Evolutionary conservation across 1,140 invertebrate genomes (phyloP).

Genomic region (Druon quercuslanigerum): DNA sequence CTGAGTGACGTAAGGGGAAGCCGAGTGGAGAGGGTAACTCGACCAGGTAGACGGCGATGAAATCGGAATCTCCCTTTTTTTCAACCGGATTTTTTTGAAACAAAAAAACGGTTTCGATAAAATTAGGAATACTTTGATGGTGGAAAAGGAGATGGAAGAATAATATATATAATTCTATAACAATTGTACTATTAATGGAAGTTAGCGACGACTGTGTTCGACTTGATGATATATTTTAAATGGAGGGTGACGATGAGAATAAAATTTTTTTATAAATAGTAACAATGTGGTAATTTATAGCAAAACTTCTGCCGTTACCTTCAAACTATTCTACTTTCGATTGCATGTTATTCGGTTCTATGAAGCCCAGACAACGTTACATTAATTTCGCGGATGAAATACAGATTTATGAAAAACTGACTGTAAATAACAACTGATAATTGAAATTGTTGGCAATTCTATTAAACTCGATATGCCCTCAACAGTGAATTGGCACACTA

Average conservation of each 20-base stretch:
- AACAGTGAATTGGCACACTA: too few relatives aligned
- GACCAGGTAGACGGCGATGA: too few relatives aligned
- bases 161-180: neutral
- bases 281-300: conserved; percentile 25
- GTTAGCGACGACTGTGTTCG: neutral
- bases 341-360: conserved; percentile 2
- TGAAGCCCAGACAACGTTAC: neutral
- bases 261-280: neutral
- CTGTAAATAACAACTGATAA: neutral
- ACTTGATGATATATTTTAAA: conserved; percentile 9
- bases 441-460: too few relatives aligned
- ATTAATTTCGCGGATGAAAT: conserved; percentile 8
- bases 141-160: neutral
- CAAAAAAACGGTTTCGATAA: too few relatives aligned
- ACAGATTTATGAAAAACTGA: neutral
- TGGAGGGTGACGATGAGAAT: neutral
- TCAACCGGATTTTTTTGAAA: too few relatives aligned
- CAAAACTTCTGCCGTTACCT: conserved; percentile 28
- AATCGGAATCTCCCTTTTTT: too few relatives aligned
- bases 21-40: too few relatives aligned
- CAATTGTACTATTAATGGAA: conserved; percentile 10
- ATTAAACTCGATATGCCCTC: too few relatives aligned
- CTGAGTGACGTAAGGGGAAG: too few relatives aligned
- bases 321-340: conserved; percentile 29
- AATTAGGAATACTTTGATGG: too few relatives aligned